phyloP scores from a whole-genome alignment of 2,888 invertebrate genomes.

The Drosophila parthenogenetica region DNA sequence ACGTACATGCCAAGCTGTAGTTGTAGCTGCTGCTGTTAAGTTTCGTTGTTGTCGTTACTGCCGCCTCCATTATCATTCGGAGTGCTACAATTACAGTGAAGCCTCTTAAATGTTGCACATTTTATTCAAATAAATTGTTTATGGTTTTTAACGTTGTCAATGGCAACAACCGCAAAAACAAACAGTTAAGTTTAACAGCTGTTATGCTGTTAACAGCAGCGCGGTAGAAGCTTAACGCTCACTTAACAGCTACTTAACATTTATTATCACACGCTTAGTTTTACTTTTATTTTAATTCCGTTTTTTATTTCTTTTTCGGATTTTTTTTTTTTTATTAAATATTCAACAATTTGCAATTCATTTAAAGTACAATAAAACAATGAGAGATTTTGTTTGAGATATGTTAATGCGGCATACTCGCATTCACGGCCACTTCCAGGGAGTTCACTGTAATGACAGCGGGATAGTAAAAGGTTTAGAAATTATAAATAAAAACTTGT shows the following conservation, averaged over 20 bases:
- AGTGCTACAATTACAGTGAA: background rate
- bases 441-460: slow-evolving; percentile 68
- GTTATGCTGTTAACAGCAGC: background rate
- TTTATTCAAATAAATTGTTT: background rate
- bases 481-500: no score
- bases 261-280: no score
- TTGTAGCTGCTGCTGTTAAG: slow-evolving; percentile 7
- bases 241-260: slow-evolving; percentile 2
- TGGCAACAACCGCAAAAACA: background rate
- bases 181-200: background rate
- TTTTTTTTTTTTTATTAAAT: background rate
- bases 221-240: background rate
- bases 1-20: slow-evolving; percentile 29
- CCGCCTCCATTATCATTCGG: slow-evolving; percentile 3
- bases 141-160: slow-evolving; percentile 27
- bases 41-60: slow-evolving; percentile 14
- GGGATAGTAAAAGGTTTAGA: no score
- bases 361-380: no score
- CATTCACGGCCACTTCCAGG: slow-evolving; percentile 79
- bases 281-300: background rate
- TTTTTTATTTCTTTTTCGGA: background rate
- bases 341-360: background rate
- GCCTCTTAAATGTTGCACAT: background rate
- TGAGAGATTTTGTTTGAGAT: no score
- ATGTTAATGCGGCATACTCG: slow-evolving; percentile 78